Percentiles rank a stretch among this genome's conserved stretches.
These are phyloP conservation scores for Desmodus rotundus DNA, from an alignment of 2,113 vertebrate species.

Conservation along the genomic window DNA sequence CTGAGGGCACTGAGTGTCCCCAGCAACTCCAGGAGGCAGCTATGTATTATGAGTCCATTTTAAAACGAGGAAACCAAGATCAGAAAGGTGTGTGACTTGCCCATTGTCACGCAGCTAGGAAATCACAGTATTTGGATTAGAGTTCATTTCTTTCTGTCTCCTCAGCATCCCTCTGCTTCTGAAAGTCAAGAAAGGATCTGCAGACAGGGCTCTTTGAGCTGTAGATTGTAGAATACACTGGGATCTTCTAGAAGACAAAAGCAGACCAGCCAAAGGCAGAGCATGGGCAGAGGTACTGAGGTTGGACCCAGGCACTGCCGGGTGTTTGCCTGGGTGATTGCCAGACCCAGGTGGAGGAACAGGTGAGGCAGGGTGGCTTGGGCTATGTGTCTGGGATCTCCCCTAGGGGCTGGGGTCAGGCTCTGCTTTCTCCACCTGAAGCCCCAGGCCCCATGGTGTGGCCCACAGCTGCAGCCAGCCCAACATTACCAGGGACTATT, in stretches of 20 bases:
- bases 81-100: neutral
- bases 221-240: neutral
- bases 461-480: constrained; percentile 42
- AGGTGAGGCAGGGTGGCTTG: neutral
- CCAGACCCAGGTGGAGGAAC: neutral
- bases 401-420: accelerated
- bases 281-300: neutral
- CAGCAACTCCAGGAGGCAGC: neutral
- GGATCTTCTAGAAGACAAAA: neutral
- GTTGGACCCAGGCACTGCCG: neutral
- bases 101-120: neutral
- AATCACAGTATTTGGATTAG: neutral
- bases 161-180: neutral
- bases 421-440: neutral
- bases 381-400: neutral
- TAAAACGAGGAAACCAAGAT: neutral
- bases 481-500: constrained; percentile 34
- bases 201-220: neutral
- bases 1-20: neutral
- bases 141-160: neutral
- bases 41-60: neutral
- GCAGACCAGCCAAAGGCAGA: neutral
- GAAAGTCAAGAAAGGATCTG: neutral
- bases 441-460: neutral
- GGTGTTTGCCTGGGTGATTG: neutral